These are phyloP conservation scores for Tuberolachnus salignus DNA, from an alignment of 2,888 invertebrate species.

Conservation along the genomic window DNA sequence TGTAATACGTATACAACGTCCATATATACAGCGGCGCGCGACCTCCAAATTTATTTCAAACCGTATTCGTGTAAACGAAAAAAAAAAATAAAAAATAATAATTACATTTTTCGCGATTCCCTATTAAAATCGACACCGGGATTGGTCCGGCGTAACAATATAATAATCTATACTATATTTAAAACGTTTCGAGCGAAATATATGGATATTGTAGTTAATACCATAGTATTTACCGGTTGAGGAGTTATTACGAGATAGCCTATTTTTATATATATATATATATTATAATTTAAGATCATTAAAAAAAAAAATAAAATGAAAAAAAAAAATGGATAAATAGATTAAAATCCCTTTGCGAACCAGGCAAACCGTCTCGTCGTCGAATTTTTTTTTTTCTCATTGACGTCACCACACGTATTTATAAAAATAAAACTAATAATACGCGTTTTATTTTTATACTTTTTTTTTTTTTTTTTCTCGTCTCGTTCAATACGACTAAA, in stretches of 20 bases:
- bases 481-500: slow-evolving; percentile 12
- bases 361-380: neutral
- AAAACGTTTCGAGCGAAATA: neutral
- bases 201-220: slow-evolving; percentile 8
- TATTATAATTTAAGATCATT: slow-evolving; percentile 36
- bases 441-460: neutral
- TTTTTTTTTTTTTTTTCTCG: too few species aligned
- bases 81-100: too few species aligned
- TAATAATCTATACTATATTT: too few species aligned
- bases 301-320: too few species aligned
- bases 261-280: neutral
- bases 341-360: slow-evolving; percentile 33
- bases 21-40: too few species aligned
- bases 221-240: slow-evolving; percentile 1
- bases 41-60: too few species aligned
- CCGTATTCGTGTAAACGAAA: too few species aligned
- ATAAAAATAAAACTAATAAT: slow-evolving; percentile 38
- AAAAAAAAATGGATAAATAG: slow-evolving; percentile 24
- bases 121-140: too few species aligned
- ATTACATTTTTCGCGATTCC: too few species aligned
- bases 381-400: neutral
- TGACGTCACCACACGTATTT: neutral
- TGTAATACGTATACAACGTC: too few species aligned
- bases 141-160: too few species aligned
- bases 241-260: neutral